Evolutionary conservation across 2,888 invertebrate species (phyloP).

Genomic region (Tinea pellionella): DNA sequence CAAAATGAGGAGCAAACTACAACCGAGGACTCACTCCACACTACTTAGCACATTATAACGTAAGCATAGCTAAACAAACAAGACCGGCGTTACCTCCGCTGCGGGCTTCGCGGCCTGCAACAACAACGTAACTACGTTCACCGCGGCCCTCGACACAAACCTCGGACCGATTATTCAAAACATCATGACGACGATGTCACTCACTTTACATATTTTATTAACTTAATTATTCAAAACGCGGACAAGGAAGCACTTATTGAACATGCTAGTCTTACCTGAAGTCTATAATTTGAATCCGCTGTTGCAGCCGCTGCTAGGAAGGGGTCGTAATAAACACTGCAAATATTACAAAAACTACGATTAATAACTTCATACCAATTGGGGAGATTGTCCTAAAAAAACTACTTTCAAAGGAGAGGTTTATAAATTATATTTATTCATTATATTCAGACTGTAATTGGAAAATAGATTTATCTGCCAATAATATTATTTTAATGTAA

Average conservation of each 20-base stretch:
- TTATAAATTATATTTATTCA: too few species aligned
- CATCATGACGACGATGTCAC: background rate
- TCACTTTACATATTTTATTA: too few species aligned
- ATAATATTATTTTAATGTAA: too few species aligned
- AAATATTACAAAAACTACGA: slow-evolving; percentile 42
- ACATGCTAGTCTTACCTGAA: slow-evolving; percentile 76
- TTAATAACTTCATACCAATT: background rate
- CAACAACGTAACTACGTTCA: slow-evolving; percentile 67
- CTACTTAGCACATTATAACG: slow-evolving; percentile 53
- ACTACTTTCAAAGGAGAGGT: too few species aligned
- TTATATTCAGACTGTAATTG: too few species aligned
- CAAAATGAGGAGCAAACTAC: slow-evolving; percentile 58
- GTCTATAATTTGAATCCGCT: slow-evolving; percentile 89
- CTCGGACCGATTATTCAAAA: background rate
- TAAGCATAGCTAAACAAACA: slow-evolving; percentile 47
- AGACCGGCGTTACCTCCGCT: slow-evolving; percentile 67
- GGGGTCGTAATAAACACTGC: slow-evolving; percentile 95
- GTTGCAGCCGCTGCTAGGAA: slow-evolving; percentile 90
- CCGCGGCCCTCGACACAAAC: slow-evolving; percentile 24
- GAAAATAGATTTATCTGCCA: too few species aligned
- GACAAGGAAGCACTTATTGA: slow-evolving; percentile 15
- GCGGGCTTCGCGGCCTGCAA: slow-evolving; percentile 79
- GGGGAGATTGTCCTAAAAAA: too few species aligned
- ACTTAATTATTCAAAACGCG: background rate
- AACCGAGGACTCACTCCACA: slow-evolving; percentile 64